Conservation (phyloP, 2,113 vertebrate genomes). For the Benitochromis conjunctus region DNA sequence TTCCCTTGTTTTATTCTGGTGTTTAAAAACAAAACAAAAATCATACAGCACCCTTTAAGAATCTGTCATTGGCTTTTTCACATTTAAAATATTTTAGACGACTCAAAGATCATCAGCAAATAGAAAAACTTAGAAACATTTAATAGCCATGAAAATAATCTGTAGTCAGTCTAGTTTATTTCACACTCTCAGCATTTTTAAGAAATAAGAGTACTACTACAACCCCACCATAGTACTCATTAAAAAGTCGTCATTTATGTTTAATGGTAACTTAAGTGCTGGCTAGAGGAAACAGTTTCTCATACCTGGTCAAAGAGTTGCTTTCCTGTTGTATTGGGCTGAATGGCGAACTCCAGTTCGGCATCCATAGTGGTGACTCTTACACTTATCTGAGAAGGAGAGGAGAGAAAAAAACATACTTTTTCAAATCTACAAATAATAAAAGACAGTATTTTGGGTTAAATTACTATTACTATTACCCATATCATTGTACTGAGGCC, state of each 20-base stretch:
- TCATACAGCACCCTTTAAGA: background rate
- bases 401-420: background rate
- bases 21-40: background rate
- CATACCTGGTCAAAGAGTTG: slow-evolving; percentile 96
- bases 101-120: background rate
- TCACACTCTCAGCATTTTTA: background rate
- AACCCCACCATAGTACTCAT: background rate
- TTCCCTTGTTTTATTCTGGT: background rate
- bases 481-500: background rate
- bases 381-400: slow-evolving; percentile 84
- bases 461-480: background rate
- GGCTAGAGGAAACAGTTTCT: background rate
- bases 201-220: background rate
- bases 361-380: slow-evolving; percentile 98
- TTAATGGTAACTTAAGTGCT: background rate
- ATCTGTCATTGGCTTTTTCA: background rate
- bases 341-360: slow-evolving; percentile 98
- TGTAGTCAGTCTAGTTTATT: background rate
- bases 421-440: background rate
- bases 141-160: background rate
- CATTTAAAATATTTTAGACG: background rate
- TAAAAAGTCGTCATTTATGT: background rate
- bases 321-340: slow-evolving; percentile 97
- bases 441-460: background rate
- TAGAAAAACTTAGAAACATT: rapidly evolving